Evolutionary conservation across 1,140 invertebrate genomes (phyloP), one percentile per base, ranked within the genome.

Genomic region (Camponotus vicinus): DNA sequence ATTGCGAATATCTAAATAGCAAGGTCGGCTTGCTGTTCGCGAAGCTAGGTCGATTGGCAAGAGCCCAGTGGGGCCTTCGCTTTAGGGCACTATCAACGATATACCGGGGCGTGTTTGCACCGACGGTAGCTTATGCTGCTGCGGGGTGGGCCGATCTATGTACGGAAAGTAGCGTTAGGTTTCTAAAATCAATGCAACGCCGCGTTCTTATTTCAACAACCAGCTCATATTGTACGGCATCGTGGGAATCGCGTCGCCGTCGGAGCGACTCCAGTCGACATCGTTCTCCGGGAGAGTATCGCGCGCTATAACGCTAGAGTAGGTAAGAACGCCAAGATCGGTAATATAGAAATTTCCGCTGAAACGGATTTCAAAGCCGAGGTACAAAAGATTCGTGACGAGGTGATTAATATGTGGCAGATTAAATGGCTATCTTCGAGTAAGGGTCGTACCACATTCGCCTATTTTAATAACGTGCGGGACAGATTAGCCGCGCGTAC

Each of bases 191-290:
- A 1, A 27, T 79, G 4, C 92, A 94, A 45, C 78, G 92, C 37
- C 52, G 66, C 0, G 91, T 6, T 6, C 85, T 94, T 0, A 34
- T 93, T 1, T 70, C 70, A 21, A 86, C 85, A 4, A 77, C 91
- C 0, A 52, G 70, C 92, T 90, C 80, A 59, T 78, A 3, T 91
- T 90, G 40, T 80, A 64, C 61, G 5, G 32, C 89, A 0, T 92
- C 92, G 6, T 88, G 78, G 3, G 88, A 89, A 1, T 89, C 91
- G 59, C 2, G 80, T 92, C 0, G 18, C 86, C 0, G 85, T 86
- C 0, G 86, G 80, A 5, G 52, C 0, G 0, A 21, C 83, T 1
- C 91, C 88, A n/a, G 69, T 89, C 11, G 87, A 91, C 64, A 2
- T 87, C 0, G 13, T 73, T 3, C 7, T 85, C 0, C 18, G 21